Base-by-base conservation (phyloP, 2,888 invertebrate genomes). In the Notodonta dromedarius region DNA sequence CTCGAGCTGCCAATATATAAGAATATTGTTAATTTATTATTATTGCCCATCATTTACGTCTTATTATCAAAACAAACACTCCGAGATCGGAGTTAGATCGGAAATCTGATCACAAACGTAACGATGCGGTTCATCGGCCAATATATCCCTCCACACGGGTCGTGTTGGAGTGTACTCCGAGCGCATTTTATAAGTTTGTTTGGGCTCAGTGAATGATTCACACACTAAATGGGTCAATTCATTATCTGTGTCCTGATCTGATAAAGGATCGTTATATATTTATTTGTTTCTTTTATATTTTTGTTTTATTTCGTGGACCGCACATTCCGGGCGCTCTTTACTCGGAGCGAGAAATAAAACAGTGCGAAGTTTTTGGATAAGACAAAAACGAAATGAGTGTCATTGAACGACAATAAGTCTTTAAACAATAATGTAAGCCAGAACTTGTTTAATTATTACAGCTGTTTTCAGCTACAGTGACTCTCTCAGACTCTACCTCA, bases 151-250 rank as follows among this genome's bases (percentile, higher is more conserved):
- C 14, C 0, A 35, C 50, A 11, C 52, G 8, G 39, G 63, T 58
- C 50, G 46, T n/a, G 2, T 35, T 55, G 56, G 39, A 58, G 53
- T 44, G 57, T 65, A 70, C 63, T 58, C 40, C 42, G 56, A 54
- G 39, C 35, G 76, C 62, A 71, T 65, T 62, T 60, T 56, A 52
- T 75, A 78, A 74, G 70, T 76, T 80, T 70, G 82, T 78, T 55
- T 61, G 61, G 53, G 65, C 59, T 65, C 76, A 84, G 84, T 86
- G 84, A 88, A 86, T 89, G 91, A 91, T 88, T 89, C 89, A 89
- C 84, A 80, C 79, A 76, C 79, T 87, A 89, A 92, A 91, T 91
- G 92, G 91, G 87, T 90, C 91, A 89, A 89, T 90, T 85, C 87
- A 88, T 91, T 91, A 92, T 93, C 90, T 78, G 68, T 71, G 78